These are phyloP conservation scores for Toxotes jaculatrix DNA, from an alignment of 2,113 vertebrate genomes.

Conservation along the genomic window DNA sequence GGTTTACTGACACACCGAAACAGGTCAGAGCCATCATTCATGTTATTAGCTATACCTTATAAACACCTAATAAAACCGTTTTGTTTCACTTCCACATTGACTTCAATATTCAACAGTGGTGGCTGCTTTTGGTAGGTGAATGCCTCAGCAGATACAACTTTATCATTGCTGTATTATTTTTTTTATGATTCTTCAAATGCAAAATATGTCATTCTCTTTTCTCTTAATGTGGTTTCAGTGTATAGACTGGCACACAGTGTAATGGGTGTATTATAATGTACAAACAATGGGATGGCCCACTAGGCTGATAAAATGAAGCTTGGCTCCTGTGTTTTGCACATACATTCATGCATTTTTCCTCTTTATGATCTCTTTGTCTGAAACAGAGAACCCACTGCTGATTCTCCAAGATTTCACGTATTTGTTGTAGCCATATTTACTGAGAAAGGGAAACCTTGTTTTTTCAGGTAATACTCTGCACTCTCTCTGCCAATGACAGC, in stretches of 20 bases:
- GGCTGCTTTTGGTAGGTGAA: not conserved
- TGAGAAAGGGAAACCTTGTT: not conserved
- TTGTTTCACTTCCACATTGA: not conserved
- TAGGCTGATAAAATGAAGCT: not conserved
- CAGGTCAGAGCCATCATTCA: too few species aligned
- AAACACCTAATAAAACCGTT: not conserved
- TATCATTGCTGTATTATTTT: not conserved
- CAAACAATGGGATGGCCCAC: not conserved
- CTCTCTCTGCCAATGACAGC: conserved; percentile 17
- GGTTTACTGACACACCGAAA: too few species aligned
- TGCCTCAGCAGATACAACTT: not conserved
- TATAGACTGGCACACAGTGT: not conserved
- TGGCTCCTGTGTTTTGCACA: not conserved
- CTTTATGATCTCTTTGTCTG: not conserved
- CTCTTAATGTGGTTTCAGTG: not conserved
- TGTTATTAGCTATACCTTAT: not conserved
- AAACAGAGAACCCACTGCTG: not conserved
- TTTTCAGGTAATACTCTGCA: conserved; percentile 12
- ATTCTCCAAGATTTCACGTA: not conserved
- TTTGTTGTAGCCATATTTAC: conserved; percentile 16
- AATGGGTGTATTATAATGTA: not conserved
- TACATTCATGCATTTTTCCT: not conserved
- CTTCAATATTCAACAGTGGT: not conserved
- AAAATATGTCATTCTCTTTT: not conserved
- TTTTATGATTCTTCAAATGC: not conserved